Evolutionary conservation across 1,140 invertebrate species (phyloP).

Genomic region (Caerostris extrusa): DNA sequence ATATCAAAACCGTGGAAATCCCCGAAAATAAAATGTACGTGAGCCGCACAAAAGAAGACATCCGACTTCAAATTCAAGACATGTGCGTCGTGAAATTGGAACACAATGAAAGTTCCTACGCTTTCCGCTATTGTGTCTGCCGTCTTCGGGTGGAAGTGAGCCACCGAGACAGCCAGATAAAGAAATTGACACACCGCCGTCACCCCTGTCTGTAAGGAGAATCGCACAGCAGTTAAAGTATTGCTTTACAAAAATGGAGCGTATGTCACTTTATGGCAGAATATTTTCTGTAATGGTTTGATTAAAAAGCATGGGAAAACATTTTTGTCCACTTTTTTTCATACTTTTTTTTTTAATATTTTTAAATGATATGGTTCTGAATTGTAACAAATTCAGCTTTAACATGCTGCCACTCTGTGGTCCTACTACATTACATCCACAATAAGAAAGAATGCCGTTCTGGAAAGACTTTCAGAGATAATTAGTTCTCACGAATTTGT

Average conservation of each 20-base stretch:
- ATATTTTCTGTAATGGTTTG: neutral
- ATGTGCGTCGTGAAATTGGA: slow-evolving; percentile 23
- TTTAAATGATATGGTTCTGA: too few relatives aligned
- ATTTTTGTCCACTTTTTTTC: too few relatives aligned
- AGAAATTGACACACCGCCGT: neutral
- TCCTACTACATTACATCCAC: too few relatives aligned
- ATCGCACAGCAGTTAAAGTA: neutral
- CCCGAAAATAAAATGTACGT: slow-evolving; percentile 48
- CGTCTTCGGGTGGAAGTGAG: neutral
- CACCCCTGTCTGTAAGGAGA: slow-evolving; percentile 13
- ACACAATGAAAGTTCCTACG: slow-evolving; percentile 30
- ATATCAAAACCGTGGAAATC: neutral
- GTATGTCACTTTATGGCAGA: neutral
- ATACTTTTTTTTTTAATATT: too few relatives aligned
- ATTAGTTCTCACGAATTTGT: too few relatives aligned
- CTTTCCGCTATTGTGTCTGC: slow-evolving; percentile 24
- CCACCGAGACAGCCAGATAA: neutral
- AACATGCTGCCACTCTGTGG: too few relatives aligned
- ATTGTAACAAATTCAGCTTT: too few relatives aligned
- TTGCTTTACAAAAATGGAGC: neutral
- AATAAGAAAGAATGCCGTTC: too few relatives aligned
- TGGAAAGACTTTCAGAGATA: too few relatives aligned
- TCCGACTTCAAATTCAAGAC: slow-evolving; percentile 53
- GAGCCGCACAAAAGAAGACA: slow-evolving; percentile 10
- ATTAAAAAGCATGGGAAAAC: neutral